A percentile compares a stretch with the other conserved stretches of the same genome.
Evolutionary conservation across 2,113 vertebrate species (phyloP).

Genomic region (Trogon surrucura): DNA sequence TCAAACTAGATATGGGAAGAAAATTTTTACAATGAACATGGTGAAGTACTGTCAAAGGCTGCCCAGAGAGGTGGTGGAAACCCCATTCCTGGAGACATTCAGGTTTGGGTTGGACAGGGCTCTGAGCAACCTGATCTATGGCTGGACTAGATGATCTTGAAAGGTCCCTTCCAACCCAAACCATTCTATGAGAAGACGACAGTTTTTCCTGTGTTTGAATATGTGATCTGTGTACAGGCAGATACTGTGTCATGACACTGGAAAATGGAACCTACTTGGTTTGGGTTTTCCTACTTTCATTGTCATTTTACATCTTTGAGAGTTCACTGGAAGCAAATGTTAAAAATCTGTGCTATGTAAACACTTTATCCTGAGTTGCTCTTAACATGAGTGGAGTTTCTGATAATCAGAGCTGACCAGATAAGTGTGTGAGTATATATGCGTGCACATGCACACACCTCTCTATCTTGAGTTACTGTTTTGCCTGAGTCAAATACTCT

Average conservation of each 20-base stretch:
- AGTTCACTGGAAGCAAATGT: neutral
- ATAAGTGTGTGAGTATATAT: neutral
- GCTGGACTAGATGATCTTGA: too few relatives aligned
- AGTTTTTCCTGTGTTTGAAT: fast-evolving
- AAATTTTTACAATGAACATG: too few relatives aligned
- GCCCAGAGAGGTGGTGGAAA: neutral
- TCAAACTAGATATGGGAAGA: neutral
- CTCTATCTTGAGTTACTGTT: fast-evolving
- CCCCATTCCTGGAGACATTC: neutral
- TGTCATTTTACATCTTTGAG: neutral
- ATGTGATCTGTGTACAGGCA: neutral
- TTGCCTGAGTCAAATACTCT: neutral
- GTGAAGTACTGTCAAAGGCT: neutral
- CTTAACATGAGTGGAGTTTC: neutral
- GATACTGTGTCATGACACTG: neutral
- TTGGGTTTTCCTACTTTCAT: neutral
- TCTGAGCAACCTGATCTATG: neutral
- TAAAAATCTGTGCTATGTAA: fast-evolving
- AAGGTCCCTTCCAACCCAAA: neutral
- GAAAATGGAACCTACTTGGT: neutral
- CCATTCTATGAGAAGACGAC: neutral
- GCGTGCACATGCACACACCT: too few relatives aligned
- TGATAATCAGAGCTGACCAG: neutral
- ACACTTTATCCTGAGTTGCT: neutral
- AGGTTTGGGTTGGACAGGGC: fast-evolving